Conservation (phyloP, 2,113 vertebrate species). For the Helogale parvula region DNA sequence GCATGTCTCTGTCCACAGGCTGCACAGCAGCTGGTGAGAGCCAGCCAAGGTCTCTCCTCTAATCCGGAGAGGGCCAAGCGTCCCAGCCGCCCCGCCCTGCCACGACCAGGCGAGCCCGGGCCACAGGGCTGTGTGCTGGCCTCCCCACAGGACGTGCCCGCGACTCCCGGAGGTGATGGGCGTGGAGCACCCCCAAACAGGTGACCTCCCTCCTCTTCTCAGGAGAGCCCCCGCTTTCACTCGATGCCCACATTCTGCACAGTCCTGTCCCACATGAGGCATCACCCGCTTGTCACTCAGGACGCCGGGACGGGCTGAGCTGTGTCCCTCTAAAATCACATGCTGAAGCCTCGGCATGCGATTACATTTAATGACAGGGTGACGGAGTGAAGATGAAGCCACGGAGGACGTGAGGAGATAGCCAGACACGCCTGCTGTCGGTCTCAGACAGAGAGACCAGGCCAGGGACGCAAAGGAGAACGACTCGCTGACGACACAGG, state of each 20-base stretch:
- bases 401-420: too few species aligned
- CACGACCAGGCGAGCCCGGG: neutral
- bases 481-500: accelerated
- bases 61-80: neutral
- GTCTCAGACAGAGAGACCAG: neutral
- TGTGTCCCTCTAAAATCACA: too few species aligned
- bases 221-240: accelerated
- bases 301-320: neutral
- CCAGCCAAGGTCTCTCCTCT: neutral
- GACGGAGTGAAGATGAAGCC: neutral
- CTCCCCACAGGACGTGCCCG: accelerated
- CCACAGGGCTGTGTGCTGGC: accelerated
- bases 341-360: accelerated
- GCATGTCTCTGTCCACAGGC: neutral
- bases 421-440: accelerated
- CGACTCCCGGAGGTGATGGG: accelerated
- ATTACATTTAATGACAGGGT: neutral
- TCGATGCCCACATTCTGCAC: accelerated
- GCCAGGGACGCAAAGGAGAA: neutral
- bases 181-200: neutral
- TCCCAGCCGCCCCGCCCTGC: accelerated
- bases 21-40: neutral
- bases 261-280: neutral
- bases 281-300: neutral
- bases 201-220: neutral